Evolutionary conservation across 2,888 invertebrate species (phyloP), one percentile per base, ranked within the genome.

Genomic region (Gortyna flavago): DNA sequence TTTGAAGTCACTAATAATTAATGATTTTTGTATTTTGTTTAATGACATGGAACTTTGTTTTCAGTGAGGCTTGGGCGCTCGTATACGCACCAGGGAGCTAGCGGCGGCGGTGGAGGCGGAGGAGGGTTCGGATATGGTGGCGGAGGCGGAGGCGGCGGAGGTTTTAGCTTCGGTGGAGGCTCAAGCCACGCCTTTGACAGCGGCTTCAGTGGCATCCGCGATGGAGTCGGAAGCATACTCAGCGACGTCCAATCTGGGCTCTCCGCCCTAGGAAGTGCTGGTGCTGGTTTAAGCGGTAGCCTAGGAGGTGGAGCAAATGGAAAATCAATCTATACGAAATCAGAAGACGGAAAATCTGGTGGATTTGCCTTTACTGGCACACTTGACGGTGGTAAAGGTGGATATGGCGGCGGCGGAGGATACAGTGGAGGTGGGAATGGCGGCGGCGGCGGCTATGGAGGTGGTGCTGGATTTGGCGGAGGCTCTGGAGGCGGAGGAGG

Each of bases 321-420:
- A 75, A 95, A 95, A 89, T 91, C 93, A 2, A 91, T 96, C 41
- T 94, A 93, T 80, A 93, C 95, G 0, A 93, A 95, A 83, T 95
- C 95, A 35, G 93, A 94, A 48, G 96, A 96, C 76, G 96, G 95
- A 76, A 96, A 95, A 82, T 96, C 96, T 74, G 95, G 95, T 75
- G 96, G 96, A 3, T 96, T 94, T 77, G 96, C 95, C 6, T 96
- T 94, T 78, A 95, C 96, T 44, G 96, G 96, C 32, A 90, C 91
- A 2, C 84, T 94, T n/a, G 91, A 89, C 11, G 93, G 93, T 41
- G 94, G 93, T 1, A 94, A 94, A 81, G 95, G 96, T 29, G 95
- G 95, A 57, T 93, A 93, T 64, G 97, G 97, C 29, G 95, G 95
- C 18, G 95, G 95, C 9, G 95, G 95, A 0, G 94, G 94, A 18